Conservation (phyloP, 2,113 vertebrate genomes). For the Ursus arctos region DNA sequence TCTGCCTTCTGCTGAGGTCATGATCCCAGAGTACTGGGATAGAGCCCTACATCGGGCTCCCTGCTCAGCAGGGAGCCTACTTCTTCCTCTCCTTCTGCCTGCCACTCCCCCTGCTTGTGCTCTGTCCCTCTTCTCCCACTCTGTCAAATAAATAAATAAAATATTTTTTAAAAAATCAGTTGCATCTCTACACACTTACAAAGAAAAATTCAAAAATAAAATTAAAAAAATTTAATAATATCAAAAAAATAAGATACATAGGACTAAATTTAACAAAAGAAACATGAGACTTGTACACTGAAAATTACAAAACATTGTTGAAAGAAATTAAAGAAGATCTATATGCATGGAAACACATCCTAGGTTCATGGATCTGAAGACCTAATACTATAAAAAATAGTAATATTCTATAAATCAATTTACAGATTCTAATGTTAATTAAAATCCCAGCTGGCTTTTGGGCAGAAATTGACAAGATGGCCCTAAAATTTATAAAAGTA, state of each 20-base stretch:
- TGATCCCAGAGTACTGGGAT: neutral
- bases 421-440: neutral
- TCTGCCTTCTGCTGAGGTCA: neutral
- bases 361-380: neutral
- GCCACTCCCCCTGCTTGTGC: neutral
- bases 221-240: neutral
- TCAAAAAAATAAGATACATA: neutral
- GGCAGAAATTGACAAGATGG: neutral
- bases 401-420: neutral
- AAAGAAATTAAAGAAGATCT: slow-evolving; percentile 24
- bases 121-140: neutral
- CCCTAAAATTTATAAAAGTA: neutral
- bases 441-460: neutral
- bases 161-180: neutral
- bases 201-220: neutral
- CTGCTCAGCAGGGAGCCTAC: neutral
- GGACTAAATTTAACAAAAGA: slow-evolving; percentile 4
- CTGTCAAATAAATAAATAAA: neutral
- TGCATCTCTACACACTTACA: neutral
- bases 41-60: rapidly evolving
- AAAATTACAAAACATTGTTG: neutral
- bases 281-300: neutral
- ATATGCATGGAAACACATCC: neutral
- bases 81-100: neutral
- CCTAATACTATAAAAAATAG: neutral